Evolutionary conservation across 2,888 invertebrate species (phyloP).

Genomic region (Ethmia dodecea): DNA sequence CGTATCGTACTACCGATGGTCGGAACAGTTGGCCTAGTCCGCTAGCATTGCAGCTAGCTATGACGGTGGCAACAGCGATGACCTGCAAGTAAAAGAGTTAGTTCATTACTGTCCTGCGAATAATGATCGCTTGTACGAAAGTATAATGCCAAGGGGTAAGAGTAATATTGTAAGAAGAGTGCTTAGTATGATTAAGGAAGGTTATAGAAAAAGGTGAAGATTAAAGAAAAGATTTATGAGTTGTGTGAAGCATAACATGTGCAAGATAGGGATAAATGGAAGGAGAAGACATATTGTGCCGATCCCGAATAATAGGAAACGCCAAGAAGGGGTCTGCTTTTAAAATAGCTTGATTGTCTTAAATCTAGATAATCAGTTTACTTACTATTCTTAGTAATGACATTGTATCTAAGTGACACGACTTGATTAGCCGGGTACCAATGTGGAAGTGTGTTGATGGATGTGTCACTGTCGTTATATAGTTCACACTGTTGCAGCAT

Average conservation of each 20-base stretch:
- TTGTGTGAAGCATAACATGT: too few relatives aligned
- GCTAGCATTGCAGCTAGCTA: slow-evolving; percentile 64
- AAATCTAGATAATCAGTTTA: too few relatives aligned
- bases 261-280: too few relatives aligned
- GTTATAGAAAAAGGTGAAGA: too few relatives aligned
- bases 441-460: slow-evolving; percentile 54
- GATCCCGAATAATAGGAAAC: too few relatives aligned
- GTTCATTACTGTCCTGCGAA: too few relatives aligned
- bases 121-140: neutral
- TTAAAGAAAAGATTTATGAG: too few relatives aligned
- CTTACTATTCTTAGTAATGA: slow-evolving; percentile 61
- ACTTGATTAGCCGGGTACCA: slow-evolving; percentile 57
- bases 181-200: too few relatives aligned
- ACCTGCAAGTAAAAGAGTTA: slow-evolving; percentile 41
- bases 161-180: too few relatives aligned
- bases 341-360: too few relatives aligned
- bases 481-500: slow-evolving; percentile 73
- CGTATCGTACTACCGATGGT: slow-evolving; percentile 60
- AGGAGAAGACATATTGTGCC: too few relatives aligned
- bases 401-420: slow-evolving; percentile 47
- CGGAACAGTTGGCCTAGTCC: slow-evolving; percentile 51
- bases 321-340: too few relatives aligned
- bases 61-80: slow-evolving; percentile 41
- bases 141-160: neutral
- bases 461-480: slow-evolving; percentile 67